Conservation (phyloP, 92 coral and sea anemone species). For the Zoanthus gigantus region DNA sequence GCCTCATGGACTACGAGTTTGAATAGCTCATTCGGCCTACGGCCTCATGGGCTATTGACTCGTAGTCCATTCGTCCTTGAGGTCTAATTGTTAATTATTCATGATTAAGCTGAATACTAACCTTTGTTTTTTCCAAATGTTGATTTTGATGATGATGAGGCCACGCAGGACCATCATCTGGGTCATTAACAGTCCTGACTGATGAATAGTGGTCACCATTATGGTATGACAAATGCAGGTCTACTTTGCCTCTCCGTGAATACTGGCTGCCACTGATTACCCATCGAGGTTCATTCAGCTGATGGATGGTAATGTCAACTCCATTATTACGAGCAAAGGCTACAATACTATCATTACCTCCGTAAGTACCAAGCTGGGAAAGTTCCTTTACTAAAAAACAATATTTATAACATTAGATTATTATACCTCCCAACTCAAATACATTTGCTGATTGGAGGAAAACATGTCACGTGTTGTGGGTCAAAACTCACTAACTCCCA, state of each 20-base stretch:
- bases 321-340: conserved; percentile 97
- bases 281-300: conserved; percentile 96
- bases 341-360: conserved; percentile 96
- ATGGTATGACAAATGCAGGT: conserved; percentile 90
- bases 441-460: too few relatives aligned
- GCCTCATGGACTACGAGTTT: too few relatives aligned
- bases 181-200: conserved; percentile 77
- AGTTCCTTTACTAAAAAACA: conserved; percentile 74
- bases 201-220: conserved; percentile 99
- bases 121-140: conserved; percentile 44
- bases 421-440: background rate
- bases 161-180: conserved; percentile 94
- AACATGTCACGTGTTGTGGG: too few relatives aligned
- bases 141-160: conserved; percentile 58
- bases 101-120: background rate
- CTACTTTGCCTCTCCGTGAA: conserved; percentile 70
- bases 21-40: too few relatives aligned
- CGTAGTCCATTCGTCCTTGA: too few relatives aligned
- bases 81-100: too few relatives aligned
- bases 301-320: conserved; percentile 89
- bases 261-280: conserved; percentile 85
- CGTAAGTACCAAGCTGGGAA: conserved; percentile 85
- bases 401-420: background rate
- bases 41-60: too few relatives aligned
- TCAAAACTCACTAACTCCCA: too few relatives aligned